Evolutionary conservation across 92 coral and sea anemone genomes (phyloP).

Genomic region (Porites divaricata): DNA sequence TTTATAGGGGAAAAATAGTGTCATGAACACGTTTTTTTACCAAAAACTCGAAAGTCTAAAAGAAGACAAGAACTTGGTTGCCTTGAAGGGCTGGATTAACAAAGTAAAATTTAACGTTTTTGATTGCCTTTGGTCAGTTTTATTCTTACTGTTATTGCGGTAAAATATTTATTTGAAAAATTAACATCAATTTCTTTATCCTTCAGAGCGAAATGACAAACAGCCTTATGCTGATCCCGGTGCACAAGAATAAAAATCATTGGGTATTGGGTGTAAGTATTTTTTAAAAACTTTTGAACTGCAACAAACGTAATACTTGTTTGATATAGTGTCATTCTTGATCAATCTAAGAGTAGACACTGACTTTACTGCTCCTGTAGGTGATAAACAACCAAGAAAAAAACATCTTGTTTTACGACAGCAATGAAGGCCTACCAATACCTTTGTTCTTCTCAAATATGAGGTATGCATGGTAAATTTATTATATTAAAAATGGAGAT

Average conservation of each 20-base stretch:
- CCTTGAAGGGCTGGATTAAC: slow-evolving; percentile 1
- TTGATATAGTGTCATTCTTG: too few species aligned
- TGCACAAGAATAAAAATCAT: slow-evolving; percentile 20
- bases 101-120: background rate
- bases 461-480: background rate
- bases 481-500: too few species aligned
- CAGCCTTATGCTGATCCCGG: background rate
- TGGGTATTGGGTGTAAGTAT: slow-evolving; percentile 18
- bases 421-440: background rate
- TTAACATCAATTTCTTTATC: background rate
- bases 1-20: background rate
- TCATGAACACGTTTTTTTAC: background rate
- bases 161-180: background rate
- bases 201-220: background rate
- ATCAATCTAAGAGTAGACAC: background rate
- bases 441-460: slow-evolving; percentile 8
- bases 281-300: too few species aligned
- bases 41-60: background rate
- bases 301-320: too few species aligned
- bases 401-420: background rate
- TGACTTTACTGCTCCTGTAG: background rate
- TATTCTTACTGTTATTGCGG: background rate
- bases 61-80: background rate
- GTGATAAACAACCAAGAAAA: background rate
- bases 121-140: background rate